Evolutionary conservation across 2,888 invertebrate genomes (phyloP), one percentile per base, ranked within the genome.

Genomic region (Harmothoe impar): DNA sequence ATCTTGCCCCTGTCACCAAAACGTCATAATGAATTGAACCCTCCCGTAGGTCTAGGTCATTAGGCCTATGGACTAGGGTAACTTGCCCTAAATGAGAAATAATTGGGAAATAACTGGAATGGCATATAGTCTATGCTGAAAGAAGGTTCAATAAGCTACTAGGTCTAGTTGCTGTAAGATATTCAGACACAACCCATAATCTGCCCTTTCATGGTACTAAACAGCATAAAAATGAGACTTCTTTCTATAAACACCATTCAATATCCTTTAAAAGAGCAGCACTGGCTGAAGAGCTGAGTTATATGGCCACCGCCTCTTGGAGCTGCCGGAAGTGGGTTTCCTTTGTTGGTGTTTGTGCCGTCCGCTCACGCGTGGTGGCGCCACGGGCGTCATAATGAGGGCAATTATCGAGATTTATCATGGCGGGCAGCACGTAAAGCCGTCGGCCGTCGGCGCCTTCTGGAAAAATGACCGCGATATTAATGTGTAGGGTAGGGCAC

Each of bases 361-460:
- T 54, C 86, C 54, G 31, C 54, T 52, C 86, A 86, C 86, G 86
- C 52, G 54, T 86, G 54, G 25, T 54, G 54, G 25, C 54, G 86
- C 52, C 56, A 25, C 31, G 15, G 54, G 86, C 54, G 86, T 86
- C 86, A 86, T 86, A 86, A 86, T 86, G 86, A 54, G 86, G 20
- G 54, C 86, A 86, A 86, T 86, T 86, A 86, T 31, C 51, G 29
- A 86, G 86, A 86, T 86, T 86, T 86, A 86, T 86, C 86, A 54
- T 33, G 29, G 52, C 29, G 29, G 31, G 56, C 29, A 29, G 43
- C 31, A 25, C 54, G 86, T 56, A 86, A 86, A 86, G 17, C 52
- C 31, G 86, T 54, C 86, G 29, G 56, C 86, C 31, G 52, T 56
- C 29, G 52, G 52, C 86, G 54, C 86, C 86, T 86, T 54, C 20